phyloP scores from a whole-genome alignment of 2,797 vertebrate species.

The Hoplostethus mediterraneus region DNA sequence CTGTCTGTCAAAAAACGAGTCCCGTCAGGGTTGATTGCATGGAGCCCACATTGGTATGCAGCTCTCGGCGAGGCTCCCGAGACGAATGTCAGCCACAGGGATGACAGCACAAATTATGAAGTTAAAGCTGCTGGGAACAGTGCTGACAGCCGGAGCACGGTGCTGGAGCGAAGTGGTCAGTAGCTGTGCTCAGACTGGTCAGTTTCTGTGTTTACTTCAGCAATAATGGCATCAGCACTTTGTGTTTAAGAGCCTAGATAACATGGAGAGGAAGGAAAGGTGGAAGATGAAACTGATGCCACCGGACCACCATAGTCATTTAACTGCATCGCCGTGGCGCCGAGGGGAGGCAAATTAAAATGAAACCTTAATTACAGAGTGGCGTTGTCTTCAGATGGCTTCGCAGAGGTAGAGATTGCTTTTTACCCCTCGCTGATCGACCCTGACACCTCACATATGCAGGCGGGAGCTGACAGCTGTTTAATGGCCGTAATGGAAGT shows the following conservation, averaged over 20 bases:
- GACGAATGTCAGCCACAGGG: conserved; percentile 31
- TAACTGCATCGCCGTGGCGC: conserved; percentile 44
- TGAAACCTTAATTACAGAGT: conserved; percentile 53
- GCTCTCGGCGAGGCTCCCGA: conserved; percentile 36
- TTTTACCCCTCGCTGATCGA: conserved; percentile 7
- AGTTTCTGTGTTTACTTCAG: not conserved
- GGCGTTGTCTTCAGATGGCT: conserved; percentile 30
- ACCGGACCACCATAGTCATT: conserved; percentile 33
- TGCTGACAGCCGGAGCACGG: conserved; percentile 19
- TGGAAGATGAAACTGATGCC: conserved; percentile 3
- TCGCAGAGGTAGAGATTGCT: conserved; percentile 20
- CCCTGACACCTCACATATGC: not conserved
- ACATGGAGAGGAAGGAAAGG: too few species aligned
- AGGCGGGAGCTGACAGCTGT: conserved; percentile 20
- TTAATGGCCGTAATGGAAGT: conserved; percentile 33
- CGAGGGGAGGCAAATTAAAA: conserved; percentile 30
- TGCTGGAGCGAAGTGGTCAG: conserved; percentile 1
- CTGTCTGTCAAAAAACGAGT: conserved; percentile 41
- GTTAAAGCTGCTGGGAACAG: conserved; percentile 22
- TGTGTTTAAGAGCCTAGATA: too few species aligned
- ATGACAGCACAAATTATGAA: conserved; percentile 39
- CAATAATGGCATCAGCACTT: too few species aligned
- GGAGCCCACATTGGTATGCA: conserved; percentile 53
- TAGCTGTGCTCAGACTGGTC: too few species aligned
- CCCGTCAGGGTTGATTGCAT: conserved; percentile 51